phyloP scores from a whole-genome alignment of 2,113 vertebrate species.

The Poicephalus gulielmi region DNA sequence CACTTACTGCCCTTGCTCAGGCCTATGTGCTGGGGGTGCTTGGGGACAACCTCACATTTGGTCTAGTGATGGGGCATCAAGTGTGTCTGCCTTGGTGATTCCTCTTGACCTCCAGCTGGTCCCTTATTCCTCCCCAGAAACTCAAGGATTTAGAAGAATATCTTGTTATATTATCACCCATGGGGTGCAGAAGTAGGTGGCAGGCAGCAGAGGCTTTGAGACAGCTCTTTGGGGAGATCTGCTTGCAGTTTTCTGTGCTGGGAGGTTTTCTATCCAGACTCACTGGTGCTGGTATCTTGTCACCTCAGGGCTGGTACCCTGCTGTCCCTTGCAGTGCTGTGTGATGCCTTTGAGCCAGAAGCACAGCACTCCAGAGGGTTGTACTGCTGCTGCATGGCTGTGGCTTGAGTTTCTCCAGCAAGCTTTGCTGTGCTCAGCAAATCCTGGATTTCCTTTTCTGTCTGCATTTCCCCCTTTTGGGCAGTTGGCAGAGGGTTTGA shows the following conservation, averaged over 20 bases:
- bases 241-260: fast-evolving
- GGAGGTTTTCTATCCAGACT: not conserved
- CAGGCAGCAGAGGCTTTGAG: not conserved
- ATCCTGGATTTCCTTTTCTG: not conserved
- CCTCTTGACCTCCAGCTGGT: not conserved
- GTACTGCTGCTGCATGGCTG: not conserved
- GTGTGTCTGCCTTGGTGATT: not conserved
- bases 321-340: not conserved
- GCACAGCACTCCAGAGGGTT: not conserved
- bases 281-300: not conserved
- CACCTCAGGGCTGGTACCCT: not conserved
- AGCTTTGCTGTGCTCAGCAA: not conserved
- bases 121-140: not conserved
- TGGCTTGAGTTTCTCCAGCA: not conserved
- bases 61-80: not conserved
- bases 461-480: not conserved
- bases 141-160: not conserved
- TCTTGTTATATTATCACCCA: not conserved
- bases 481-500: not conserved
- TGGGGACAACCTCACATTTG: fast-evolving
- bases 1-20: not conserved
- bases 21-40: fast-evolving
- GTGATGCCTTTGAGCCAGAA: not conserved
- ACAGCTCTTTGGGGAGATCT: not conserved
- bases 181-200: not conserved